phyloP scores from a whole-genome alignment of 2,113 vertebrate genomes.

The Chaetops frenatus region DNA sequence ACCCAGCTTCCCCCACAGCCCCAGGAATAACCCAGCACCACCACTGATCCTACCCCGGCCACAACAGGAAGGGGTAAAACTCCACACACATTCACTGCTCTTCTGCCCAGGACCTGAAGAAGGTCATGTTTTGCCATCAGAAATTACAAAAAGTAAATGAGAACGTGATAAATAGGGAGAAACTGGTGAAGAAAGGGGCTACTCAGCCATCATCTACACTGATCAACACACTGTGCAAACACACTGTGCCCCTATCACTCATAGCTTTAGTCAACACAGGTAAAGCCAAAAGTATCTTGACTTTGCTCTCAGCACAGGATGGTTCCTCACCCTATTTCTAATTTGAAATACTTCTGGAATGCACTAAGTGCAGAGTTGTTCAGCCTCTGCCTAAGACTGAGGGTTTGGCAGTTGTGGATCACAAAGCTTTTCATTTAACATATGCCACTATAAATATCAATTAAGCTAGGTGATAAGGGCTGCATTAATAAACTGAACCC shows the following conservation, averaged over 20 bases:
- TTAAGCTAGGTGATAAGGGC: background rate
- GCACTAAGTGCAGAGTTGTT: background rate
- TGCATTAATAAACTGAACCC: background rate
- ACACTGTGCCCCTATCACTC: background rate
- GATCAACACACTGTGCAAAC: background rate
- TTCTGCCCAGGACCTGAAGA: background rate
- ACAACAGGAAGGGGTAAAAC: accelerated
- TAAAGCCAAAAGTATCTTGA: background rate
- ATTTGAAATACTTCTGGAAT: background rate
- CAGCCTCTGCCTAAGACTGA: background rate
- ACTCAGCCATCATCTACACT: background rate
- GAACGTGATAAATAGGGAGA: background rate
- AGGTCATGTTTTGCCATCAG: background rate
- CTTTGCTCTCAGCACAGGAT: background rate
- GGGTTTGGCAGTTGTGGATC: background rate
- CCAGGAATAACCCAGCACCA: background rate
- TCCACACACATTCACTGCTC: background rate
- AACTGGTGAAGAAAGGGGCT: background rate
- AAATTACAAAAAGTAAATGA: background rate
- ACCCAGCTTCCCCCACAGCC: background rate
- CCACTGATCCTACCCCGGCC: accelerated
- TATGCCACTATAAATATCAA: background rate
- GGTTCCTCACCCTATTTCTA: background rate
- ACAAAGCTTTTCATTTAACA: background rate
- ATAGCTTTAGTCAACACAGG: background rate